phyloP scores from a whole-genome alignment of 2,113 vertebrate species.

The Pelodiscus sinensis region DNA sequence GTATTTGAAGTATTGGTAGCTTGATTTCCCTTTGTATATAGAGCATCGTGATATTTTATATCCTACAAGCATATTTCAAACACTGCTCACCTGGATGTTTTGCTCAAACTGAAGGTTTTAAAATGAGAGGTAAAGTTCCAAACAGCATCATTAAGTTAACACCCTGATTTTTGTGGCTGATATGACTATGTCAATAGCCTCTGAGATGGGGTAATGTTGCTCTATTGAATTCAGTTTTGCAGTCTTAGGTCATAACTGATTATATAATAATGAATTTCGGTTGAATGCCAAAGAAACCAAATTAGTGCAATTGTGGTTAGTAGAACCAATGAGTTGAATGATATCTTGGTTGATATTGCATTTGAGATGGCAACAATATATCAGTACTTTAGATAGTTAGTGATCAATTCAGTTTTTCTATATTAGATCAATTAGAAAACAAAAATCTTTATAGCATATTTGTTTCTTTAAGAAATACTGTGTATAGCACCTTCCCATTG shows the following conservation, averaged over 20 bases:
- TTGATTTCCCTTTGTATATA: not conserved
- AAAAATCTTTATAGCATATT: conserved; percentile 26
- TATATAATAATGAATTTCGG: not conserved
- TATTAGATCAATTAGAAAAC: not conserved
- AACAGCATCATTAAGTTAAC: conserved; percentile 7
- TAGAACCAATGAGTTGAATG: not conserved
- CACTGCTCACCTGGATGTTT: too few relatives aligned
- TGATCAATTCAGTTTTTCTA: not conserved
- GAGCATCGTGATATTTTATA: not conserved
- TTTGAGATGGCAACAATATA: not conserved
- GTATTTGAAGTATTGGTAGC: not conserved
- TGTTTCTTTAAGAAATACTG: not conserved
- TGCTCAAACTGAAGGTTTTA: not conserved
- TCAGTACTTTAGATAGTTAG: rapidly evolving
- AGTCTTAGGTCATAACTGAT: not conserved
- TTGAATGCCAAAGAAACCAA: not conserved
- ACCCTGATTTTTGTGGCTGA: not conserved
- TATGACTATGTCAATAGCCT: not conserved
- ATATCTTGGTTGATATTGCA: not conserved
- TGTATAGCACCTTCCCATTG: not conserved
- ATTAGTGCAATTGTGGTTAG: not conserved
- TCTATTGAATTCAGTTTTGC: not conserved
- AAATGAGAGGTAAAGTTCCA: conserved; percentile 16
- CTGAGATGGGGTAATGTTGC: not conserved
- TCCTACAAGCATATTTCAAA: too few relatives aligned